phyloP scores from a whole-genome alignment of 2,888 invertebrate genomes.

The Carabus problematicus region DNA sequence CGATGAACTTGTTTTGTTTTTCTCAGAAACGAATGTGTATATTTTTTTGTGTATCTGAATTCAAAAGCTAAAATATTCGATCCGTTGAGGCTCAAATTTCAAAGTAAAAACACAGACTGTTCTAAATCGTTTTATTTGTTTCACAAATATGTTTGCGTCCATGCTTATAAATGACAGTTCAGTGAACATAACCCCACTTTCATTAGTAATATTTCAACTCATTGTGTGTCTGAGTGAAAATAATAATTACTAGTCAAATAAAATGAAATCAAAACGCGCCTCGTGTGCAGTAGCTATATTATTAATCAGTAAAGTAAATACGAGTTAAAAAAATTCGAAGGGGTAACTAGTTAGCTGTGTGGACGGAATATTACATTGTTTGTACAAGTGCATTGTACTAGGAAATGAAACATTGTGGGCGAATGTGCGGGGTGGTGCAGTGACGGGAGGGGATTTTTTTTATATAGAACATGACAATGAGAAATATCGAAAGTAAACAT shows the following conservation, averaged over 20 bases:
- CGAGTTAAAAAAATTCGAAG: slow-evolving; percentile 11
- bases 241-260: not conserved
- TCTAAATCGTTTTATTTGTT: too few relatives aligned
- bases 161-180: too few relatives aligned
- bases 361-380: slow-evolving; percentile 1
- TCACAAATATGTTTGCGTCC: too few relatives aligned
- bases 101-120: too few relatives aligned
- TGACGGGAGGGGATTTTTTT: not conserved
- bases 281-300: slow-evolving; percentile 9
- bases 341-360: not conserved
- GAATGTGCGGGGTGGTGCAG: not conserved
- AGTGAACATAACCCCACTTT: too few relatives aligned
- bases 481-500: slow-evolving; percentile 24
- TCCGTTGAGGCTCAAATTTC: too few relatives aligned
- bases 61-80: too few relatives aligned
- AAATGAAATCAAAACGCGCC: slow-evolving; percentile 32
- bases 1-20: too few relatives aligned
- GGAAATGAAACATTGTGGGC: not conserved
- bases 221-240: too few relatives aligned
- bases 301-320: slow-evolving; percentile 34
- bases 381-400: not conserved
- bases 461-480: slow-evolving; percentile 6
- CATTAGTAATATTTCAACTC: too few relatives aligned
- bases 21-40: too few relatives aligned
- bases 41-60: too few relatives aligned